phyloP scores from a whole-genome alignment of 1,140 invertebrate species.

The Maconellicoccus hirsutus region DNA sequence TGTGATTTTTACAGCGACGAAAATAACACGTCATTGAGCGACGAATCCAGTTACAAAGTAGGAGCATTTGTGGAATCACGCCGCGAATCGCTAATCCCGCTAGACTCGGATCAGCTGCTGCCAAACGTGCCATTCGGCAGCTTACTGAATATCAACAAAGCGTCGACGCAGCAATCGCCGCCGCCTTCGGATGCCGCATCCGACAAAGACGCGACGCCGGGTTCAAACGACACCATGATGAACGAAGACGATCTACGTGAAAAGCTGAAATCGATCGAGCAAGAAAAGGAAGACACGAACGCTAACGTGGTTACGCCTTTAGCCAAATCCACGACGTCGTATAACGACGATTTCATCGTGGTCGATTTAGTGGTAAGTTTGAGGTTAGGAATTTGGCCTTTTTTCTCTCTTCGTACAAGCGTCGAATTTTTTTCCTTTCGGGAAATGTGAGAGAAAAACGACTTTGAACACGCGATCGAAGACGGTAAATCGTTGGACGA shows the following conservation, averaged over 20 bases:
- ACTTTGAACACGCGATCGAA: no score
- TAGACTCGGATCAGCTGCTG: conserved; percentile 45
- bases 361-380: conserved; percentile 53
- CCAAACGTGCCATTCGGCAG: conserved; percentile 57
- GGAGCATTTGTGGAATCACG: conserved; percentile 56
- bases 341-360: conserved; percentile 59
- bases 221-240: neutral
- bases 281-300: neutral
- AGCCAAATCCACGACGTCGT: conserved; percentile 31
- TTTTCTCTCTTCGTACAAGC: neutral
- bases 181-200: neutral
- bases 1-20: conserved; percentile 39
- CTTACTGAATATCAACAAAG: conserved; percentile 38
- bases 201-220: no score
- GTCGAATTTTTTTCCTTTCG: no score
- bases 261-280: neutral
- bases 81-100: conserved; percentile 33
- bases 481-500: no score
- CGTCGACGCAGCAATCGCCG: conserved; percentile 32
- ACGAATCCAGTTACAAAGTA: conserved; percentile 44
- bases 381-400: neutral
- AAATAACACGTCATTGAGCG: conserved; percentile 45
- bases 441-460: no score
- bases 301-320: conserved; percentile 33
- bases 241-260: neutral